Evolutionary conservation across 2,113 vertebrate genomes (phyloP).

Genomic region (Tetrax tetrax): DNA sequence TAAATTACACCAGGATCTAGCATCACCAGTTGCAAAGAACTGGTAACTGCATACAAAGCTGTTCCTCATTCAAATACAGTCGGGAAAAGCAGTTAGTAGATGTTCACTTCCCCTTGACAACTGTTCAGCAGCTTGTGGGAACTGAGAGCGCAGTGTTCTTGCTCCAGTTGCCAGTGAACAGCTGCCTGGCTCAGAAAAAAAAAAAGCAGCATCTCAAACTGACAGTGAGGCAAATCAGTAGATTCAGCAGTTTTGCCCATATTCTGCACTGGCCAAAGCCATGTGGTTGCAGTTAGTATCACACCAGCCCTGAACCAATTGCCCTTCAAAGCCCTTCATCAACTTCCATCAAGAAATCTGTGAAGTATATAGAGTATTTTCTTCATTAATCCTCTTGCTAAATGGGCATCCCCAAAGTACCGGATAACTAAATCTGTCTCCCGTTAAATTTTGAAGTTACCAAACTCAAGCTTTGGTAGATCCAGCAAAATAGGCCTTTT

Average conservation of each 20-base stretch:
- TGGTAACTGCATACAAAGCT: neutral
- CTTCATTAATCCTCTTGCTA: neutral
- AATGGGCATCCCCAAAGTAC: neutral
- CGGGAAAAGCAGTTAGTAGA: neutral
- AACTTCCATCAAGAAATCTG: neutral
- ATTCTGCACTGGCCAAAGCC: neutral
- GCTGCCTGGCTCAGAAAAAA: neutral
- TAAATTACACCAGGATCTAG: neutral
- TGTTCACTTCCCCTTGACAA: neutral
- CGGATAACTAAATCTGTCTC: neutral
- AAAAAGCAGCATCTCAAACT: neutral
- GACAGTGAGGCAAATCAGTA: neutral
- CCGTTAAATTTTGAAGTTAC: neutral
- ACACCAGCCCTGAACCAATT: neutral
- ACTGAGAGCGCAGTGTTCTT: neutral
- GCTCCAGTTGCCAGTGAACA: slow-evolving; percentile 13
- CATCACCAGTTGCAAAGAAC: neutral
- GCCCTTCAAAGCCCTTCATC: neutral
- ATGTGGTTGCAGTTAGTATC: neutral
- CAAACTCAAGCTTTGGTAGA: neutral
- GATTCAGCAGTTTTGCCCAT: neutral
- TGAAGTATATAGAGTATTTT: neutral
- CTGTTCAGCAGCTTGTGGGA: neutral
- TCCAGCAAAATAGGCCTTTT: neutral
- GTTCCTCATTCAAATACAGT: neutral